Base-by-base conservation (phyloP, 2,888 invertebrate species). In the Oasisia sp. region DNA sequence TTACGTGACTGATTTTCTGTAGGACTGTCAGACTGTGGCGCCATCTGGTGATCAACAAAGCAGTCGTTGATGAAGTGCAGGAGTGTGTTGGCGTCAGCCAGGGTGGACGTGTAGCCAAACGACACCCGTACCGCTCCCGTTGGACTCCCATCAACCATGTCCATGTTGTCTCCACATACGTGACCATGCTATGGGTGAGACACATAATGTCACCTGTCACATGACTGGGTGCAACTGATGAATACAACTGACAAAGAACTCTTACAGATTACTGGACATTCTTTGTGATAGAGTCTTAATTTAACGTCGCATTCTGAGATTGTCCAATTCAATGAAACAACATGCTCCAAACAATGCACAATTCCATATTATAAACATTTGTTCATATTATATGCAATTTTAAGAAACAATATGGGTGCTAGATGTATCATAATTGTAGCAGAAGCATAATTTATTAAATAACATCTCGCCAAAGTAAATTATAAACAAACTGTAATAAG, bases 61-160 rank as follows among this genome's bases (percentile, higher is more conserved):
- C 98, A 98, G 92, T 97, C 97, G 91, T 97, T 97, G 92, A 99
- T 97, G 97, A 99, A 98, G 91, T 96, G 94, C 12, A 99, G 96
- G 32, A 99, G 97, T 94, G 96, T 97, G 93, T 98, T 97, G 0
- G 98, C 98, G 95, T 99, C 98, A 92, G 97, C 95, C 93, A 97
- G 97, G 0, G 97, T 97, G 14, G 98, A 98, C 97, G 98, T 98
- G 95, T 98, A 98, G 32, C 99, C 99, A 96, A 99, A 98, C 0
- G 99, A 99, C 5, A 98, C 97, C 95, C 99, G 97, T 19, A 99
- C 97, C 1, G 99, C 98, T 12, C 99, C 99, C 0, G 99, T 99
- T 0, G 99, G 99, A 94, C 97, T 97, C 0, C 98, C 99, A 95
- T 98, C 97, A 5, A 99, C 97, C 92, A 99, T 96, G 96, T 99